phyloP scores from a whole-genome alignment of 2,797 vertebrate genomes.

The Sebastes iracundus region DNA sequence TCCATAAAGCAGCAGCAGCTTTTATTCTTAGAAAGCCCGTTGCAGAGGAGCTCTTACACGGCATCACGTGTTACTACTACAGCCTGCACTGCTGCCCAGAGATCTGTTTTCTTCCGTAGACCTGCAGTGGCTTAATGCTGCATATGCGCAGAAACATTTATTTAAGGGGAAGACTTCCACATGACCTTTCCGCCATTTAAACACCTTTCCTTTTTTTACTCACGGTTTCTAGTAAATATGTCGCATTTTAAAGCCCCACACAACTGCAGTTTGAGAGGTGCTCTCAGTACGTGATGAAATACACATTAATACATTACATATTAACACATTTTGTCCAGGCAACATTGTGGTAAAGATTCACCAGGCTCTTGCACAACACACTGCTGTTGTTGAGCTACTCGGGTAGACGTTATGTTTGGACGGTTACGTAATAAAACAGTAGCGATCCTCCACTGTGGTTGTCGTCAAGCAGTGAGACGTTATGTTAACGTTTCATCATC shows the following conservation, averaged over 20 bases:
- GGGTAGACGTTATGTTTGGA: background rate
- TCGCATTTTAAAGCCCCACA: background rate
- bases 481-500: background rate
- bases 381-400: background rate
- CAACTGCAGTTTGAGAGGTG: background rate
- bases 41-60: constrained; percentile 40
- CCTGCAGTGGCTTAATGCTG: background rate
- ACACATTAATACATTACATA: too few relatives aligned
- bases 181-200: background rate
- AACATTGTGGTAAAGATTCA: background rate
- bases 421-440: constrained; percentile 49
- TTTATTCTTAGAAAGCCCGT: constrained; percentile 72
- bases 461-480: background rate
- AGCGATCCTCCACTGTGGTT: background rate
- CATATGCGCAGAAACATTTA: background rate
- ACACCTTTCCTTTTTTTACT: background rate
- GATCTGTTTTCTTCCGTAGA: background rate
- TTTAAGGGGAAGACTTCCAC: background rate
- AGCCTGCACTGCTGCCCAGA: constrained; percentile 5
- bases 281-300: background rate
- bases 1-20: constrained; percentile 59
- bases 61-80: constrained; percentile 61
- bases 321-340: background rate
- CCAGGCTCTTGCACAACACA: constrained; percentile 3
- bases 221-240: background rate